Evolutionary conservation across 2,888 invertebrate genomes (phyloP), one percentile per base, ranked within the genome.

Genomic region (Schizotus pectinicornis): DNA sequence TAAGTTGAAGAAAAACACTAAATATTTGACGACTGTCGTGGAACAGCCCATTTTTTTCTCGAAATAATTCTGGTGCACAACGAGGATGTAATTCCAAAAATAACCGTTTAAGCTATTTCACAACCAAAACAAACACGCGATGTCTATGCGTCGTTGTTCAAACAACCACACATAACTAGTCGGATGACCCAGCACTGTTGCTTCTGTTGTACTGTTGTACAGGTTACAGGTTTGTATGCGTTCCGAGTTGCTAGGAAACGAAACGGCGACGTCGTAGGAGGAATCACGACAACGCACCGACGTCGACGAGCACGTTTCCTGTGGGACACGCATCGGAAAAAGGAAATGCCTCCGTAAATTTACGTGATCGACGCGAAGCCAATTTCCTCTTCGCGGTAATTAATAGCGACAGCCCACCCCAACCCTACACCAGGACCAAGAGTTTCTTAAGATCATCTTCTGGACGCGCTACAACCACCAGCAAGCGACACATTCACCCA

Each of bases 1-100:
- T 69, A 89, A 75, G 67, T 77, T 77, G 48, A 73, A 70, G 42
- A 73, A 56, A 49, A 77, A 77, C 37, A 77, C 68, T 11, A 76
- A 53, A 50, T 74, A 73, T 67, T 75, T 77, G 46, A 76, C 73
- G 6, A 77, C 52, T 32, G 72, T 71, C 50, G 71, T 74, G 2
- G 73, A 73, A 65, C 76, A 77, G 56, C 74, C 76, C 77, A 77
- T 77, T 55, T 67, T 72, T 22, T 22, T 3, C 22, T 22, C 22
- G 22, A 22, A 22, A 22, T 22, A 22, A 22, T 22, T 22, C 22
- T 22, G 5, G 22, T 22, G 5, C 22, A 22, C 22, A 22, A 22
- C 22, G 22, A 22, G 22, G 22, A 22, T 22, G 22, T 22, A 22
- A 22, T 22, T 48, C 51, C 48, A 38, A 54, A 61, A 60, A 53